Conservation (phyloP, 2,797 vertebrate species). For the Anniella stebbinsi region DNA sequence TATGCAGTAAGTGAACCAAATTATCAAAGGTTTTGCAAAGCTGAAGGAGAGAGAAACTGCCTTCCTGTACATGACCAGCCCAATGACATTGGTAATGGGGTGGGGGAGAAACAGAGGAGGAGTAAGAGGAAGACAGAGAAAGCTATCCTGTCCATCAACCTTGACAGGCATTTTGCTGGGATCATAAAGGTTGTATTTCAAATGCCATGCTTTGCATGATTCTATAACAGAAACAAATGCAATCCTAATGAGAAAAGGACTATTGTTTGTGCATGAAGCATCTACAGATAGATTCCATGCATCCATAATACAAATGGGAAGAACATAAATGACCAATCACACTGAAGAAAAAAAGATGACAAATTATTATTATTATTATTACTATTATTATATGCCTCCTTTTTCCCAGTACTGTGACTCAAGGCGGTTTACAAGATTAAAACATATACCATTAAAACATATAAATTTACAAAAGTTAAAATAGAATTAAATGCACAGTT, state of each 20-base stretch:
- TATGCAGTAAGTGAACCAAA: not conserved
- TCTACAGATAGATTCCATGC: not conserved
- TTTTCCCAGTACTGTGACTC: too few species aligned
- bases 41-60: not conserved
- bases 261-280: not conserved
- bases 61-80: not conserved
- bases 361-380: too few species aligned
- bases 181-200: not conserved
- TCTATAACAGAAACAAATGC: not conserved
- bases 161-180: not conserved
- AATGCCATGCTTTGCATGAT: not conserved
- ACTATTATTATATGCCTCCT: too few species aligned
- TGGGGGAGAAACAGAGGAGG: not conserved
- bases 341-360: not conserved
- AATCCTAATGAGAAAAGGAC: not conserved
- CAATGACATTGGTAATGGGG: not conserved
- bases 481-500: too few species aligned
- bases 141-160: not conserved
- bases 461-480: too few species aligned
- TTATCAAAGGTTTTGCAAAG: not conserved
- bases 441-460: too few species aligned
- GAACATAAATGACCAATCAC: not conserved
- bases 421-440: too few species aligned
- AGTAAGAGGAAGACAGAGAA: not conserved
- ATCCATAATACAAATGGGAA: not conserved